These are phyloP conservation scores for Synanthedon myopaeformis DNA, from an alignment of 2,888 invertebrate species.

Conservation along the genomic window DNA sequence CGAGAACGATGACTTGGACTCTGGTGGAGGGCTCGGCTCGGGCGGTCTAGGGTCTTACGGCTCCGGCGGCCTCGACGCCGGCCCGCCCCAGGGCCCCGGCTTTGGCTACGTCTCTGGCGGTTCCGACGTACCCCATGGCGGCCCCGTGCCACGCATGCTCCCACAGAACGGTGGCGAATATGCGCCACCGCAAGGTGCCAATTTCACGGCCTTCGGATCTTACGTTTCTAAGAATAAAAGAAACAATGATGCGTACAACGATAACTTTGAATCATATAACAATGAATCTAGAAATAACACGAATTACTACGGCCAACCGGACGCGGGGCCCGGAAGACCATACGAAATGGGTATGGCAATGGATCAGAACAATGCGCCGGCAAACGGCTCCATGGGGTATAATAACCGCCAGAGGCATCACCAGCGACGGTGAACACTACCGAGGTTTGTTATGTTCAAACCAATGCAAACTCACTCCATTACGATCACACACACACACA, in stretches of 20 bases:
- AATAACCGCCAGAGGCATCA: slow-evolving; percentile 65
- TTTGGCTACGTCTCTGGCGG: slow-evolving; percentile 51
- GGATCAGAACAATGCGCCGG: slow-evolving; percentile 36
- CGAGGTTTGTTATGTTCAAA: slow-evolving; percentile 66
- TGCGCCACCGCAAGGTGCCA: slow-evolving; percentile 45
- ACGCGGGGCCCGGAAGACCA: slow-evolving; percentile 48
- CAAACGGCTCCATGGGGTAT: slow-evolving; percentile 64
- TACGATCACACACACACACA: slow-evolving; percentile 18
- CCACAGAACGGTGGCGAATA: slow-evolving; percentile 39
- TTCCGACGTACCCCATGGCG: slow-evolving; percentile 55
- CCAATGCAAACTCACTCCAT: slow-evolving; percentile 57
- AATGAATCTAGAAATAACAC: slow-evolving; percentile 21
- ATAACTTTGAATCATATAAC: slow-evolving; percentile 17
- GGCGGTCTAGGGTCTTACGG: slow-evolving; percentile 13
- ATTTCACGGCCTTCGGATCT: slow-evolving; percentile 61
- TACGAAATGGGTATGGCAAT: slow-evolving; percentile 31
- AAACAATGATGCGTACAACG: slow-evolving; percentile 14
- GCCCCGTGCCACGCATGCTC: slow-evolving; percentile 59
- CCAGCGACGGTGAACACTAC: slow-evolving; percentile 55
- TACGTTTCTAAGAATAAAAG: slow-evolving; percentile 44
- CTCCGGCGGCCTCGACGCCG: slow-evolving; percentile 20
- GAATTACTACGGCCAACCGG: slow-evolving; percentile 41
- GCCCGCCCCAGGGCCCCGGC: slow-evolving; percentile 11
- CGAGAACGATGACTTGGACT: slow-evolving; percentile 27
- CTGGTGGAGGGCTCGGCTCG: slow-evolving; percentile 33